Evolutionary conservation across 2,113 vertebrate species (phyloP).

Genomic region (Charadrius vociferus): DNA sequence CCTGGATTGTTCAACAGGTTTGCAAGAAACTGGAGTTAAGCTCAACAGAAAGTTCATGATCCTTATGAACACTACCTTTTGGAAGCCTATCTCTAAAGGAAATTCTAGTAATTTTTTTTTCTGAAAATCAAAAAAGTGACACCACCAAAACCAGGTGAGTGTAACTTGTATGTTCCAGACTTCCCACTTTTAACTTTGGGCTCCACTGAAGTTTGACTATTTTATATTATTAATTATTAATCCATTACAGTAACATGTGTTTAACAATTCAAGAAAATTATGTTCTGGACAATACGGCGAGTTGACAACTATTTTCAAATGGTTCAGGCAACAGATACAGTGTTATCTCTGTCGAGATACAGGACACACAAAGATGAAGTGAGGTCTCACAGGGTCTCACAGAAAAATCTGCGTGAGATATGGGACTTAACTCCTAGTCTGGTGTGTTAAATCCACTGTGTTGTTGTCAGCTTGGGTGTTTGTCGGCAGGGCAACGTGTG

Average conservation of each 20-base stretch:
- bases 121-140: background rate
- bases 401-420: background rate
- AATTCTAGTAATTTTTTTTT: background rate
- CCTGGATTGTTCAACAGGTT: background rate
- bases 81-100: background rate
- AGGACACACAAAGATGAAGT: background rate
- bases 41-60: background rate
- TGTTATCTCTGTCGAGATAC: background rate
- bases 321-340: background rate
- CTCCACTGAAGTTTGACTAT: background rate
- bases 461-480: background rate
- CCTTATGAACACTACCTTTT: background rate
- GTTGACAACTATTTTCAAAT: background rate
- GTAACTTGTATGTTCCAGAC: background rate
- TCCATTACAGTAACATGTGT: background rate
- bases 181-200: background rate
- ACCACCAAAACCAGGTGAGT: background rate
- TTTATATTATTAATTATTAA: background rate
- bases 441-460: background rate
- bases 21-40: background rate
- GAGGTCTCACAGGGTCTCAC: background rate
- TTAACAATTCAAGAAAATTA: background rate
- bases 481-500: rapidly evolving
- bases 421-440: background rate
- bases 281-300: background rate